Conservation (phyloP, 2,888 invertebrate species). For the Cataglyphis altisquamis region DNA sequence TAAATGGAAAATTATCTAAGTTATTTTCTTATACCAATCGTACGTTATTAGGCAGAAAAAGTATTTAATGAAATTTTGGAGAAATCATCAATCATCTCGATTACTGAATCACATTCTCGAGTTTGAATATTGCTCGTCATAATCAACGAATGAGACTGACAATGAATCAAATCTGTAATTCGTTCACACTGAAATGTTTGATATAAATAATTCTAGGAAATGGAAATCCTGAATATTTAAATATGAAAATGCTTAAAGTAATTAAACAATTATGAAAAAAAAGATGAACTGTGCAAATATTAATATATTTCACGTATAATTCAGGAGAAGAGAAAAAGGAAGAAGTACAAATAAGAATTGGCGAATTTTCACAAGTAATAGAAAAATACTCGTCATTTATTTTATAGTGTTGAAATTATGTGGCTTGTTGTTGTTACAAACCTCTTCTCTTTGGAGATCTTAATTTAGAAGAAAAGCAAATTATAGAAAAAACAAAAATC, state of each 20-base stretch:
- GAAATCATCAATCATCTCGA: neutral
- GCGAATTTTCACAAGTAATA: neutral
- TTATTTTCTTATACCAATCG: neutral
- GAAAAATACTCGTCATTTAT: neutral
- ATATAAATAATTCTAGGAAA: neutral
- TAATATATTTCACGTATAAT: neutral
- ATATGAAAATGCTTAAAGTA: slow-evolving; percentile 3
- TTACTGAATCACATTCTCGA: neutral
- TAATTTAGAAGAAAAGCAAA: neutral
- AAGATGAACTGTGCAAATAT: neutral
- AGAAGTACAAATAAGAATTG: neutral
- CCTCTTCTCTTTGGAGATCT: neutral
- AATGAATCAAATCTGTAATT: neutral
- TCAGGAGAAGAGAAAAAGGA: neutral
- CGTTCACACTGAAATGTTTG: neutral
- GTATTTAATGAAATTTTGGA: neutral
- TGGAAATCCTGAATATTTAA: neutral
- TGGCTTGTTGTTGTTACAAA: neutral
- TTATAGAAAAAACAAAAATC: neutral
- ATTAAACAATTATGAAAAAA: neutral
- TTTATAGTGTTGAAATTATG: slow-evolving; percentile 21
- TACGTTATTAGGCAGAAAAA: neutral
- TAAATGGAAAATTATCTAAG: neutral
- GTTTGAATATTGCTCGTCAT: neutral
- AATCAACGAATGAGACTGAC: neutral